These are phyloP conservation scores for Lysiphlebus fabarum DNA, from an alignment of 1,140 invertebrate species.

Conservation along the genomic window DNA sequence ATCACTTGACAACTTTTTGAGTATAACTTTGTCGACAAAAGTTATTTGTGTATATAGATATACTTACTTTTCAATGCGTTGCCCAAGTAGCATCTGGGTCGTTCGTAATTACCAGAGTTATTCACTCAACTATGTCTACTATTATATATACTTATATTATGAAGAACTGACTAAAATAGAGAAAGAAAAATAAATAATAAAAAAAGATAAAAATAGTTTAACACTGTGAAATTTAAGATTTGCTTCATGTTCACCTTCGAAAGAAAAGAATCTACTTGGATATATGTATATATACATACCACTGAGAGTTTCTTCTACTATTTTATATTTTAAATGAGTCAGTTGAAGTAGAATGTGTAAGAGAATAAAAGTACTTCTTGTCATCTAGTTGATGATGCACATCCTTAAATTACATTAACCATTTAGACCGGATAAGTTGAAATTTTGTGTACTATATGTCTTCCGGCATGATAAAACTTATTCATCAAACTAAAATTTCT, in stretches of 20 bases:
- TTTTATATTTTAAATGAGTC: too few species aligned
- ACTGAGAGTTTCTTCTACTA: too few species aligned
- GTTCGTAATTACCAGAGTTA: slow-evolving; percentile 32
- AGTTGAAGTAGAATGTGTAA: not conserved
- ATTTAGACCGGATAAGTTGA: slow-evolving; percentile 29
- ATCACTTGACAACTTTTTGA: not conserved
- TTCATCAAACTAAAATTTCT: too few species aligned
- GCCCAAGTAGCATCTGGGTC: slow-evolving; percentile 25
- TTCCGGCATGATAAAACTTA: too few species aligned
- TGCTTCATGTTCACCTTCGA: slow-evolving; percentile 6
- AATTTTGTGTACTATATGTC: slow-evolving; percentile 5
- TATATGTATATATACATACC: too few species aligned
- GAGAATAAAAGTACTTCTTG: not conserved
- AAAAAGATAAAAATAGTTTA: not conserved
- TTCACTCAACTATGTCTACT: slow-evolving; percentile 30
- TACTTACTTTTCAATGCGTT: slow-evolving; percentile 3
- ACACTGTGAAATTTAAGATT: slow-evolving; percentile 31
- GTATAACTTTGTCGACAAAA: too few species aligned
- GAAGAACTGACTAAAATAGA: too few species aligned
- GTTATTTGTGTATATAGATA: not conserved
- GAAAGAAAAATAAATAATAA: slow-evolving; percentile 3
- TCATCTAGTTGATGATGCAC: not conserved
- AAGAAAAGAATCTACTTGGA: too few species aligned
- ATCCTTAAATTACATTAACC: slow-evolving; percentile 32
- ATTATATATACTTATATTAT: too few species aligned